A percentile compares a stretch with the other conserved stretches of the same genome.
Evolutionary conservation across 1,140 invertebrate species (phyloP).

Genomic region (Dinoponera quadriceps): DNA sequence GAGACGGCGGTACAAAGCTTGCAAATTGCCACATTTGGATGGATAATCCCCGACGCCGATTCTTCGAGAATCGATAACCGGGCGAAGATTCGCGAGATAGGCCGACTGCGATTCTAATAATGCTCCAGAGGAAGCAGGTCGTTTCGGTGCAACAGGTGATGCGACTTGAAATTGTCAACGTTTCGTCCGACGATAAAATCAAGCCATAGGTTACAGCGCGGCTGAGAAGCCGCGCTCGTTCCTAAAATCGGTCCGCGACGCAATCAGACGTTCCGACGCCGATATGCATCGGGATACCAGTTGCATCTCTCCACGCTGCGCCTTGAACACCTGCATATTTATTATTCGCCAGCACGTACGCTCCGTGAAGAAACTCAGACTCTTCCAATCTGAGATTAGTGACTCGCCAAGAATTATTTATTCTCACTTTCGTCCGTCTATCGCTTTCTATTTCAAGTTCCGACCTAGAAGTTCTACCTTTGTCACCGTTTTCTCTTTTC

Average conservation of each 20-base stretch:
- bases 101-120: slow-evolving; percentile 57
- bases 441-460: too few species aligned
- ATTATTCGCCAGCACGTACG: not conserved
- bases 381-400: not conserved
- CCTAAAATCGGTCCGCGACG: slow-evolving; percentile 32
- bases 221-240: slow-evolving; percentile 39
- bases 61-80: not conserved
- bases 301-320: slow-evolving; percentile 57
- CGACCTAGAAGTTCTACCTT: too few species aligned
- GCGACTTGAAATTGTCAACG: slow-evolving; percentile 73
- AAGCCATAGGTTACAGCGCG: slow-evolving; percentile 31
- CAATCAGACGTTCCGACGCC: slow-evolving; percentile 51
- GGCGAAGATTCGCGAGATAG: slow-evolving; percentile 13
- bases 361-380: not conserved
- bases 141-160: slow-evolving; percentile 76
- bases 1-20: not conserved
- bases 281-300: slow-evolving; percentile 33
- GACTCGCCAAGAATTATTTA: slow-evolving; percentile 14
- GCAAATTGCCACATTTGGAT: not conserved
- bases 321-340: not conserved
- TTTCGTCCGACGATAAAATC: slow-evolving; percentile 76
- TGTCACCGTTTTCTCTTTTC: too few species aligned
- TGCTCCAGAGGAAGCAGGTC: slow-evolving; percentile 37
- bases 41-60: not conserved
- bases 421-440: too few species aligned